Conservation (phyloP, 2,113 vertebrate genomes). For the Scolopax mira region DNA sequence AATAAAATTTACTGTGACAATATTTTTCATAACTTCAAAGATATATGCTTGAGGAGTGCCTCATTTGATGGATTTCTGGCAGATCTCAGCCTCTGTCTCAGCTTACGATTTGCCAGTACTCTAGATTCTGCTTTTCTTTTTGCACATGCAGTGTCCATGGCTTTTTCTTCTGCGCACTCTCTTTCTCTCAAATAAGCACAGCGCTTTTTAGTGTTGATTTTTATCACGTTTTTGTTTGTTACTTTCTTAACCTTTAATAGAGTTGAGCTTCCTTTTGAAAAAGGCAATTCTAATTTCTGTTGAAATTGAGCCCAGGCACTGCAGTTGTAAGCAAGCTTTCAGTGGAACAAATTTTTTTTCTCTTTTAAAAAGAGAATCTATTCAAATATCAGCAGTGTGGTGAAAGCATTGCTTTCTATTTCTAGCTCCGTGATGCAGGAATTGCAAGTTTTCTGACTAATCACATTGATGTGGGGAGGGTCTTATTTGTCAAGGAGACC, state of each 20-base stretch:
- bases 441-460: not conserved
- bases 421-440: not conserved
- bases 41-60: not conserved
- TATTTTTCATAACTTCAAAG: not conserved
- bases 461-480: not conserved
- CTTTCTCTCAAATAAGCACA: not conserved
- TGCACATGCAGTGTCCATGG: not conserved
- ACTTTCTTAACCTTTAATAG: conserved; percentile 6
- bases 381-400: not conserved
- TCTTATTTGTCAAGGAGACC: not conserved
- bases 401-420: conserved; percentile 2
- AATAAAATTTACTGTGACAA: not conserved
- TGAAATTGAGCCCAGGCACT: not conserved
- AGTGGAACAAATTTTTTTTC: not conserved
- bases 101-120: not conserved
- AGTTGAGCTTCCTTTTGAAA: not conserved
- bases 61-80: not conserved
- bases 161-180: not conserved
- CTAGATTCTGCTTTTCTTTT: not conserved
- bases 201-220: not conserved
- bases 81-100: not conserved
- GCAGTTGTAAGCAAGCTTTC: not conserved
- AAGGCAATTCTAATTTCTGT: not conserved
- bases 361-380: not conserved
- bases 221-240: not conserved